Base-by-base conservation (phyloP, 2,797 vertebrate species). In the Alcedo atthis region DNA sequence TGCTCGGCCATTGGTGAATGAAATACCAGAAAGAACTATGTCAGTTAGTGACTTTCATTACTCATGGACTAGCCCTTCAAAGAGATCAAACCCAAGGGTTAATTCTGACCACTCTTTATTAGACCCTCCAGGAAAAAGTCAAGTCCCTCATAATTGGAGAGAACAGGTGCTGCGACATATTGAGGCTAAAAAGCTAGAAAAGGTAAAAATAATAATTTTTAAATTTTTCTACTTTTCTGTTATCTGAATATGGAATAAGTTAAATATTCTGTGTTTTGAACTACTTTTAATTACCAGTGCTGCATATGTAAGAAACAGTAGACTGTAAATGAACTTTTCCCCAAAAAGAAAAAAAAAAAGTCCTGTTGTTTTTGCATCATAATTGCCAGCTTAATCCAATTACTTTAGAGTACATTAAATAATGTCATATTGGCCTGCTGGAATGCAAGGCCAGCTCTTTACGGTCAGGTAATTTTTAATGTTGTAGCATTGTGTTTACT, bases 111-210 rank as follows among this genome's bases (percentile, higher is more conserved):
- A 99, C 94, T 99, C 98, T 1, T 96, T 99, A 16, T 94, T 99
- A 94, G 99, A 99, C 13, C 97, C 98, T 59, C 96, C 98, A 8
- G 98, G 97, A 88, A 97, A 98, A 62, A 98, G 97, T 75, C 98
- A 99, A 96, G 99, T 99, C 79, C 99, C 99, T 45, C 85, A 97
- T 15, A 99, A 99, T 95, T 99, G 99, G 99, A 98, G 99, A 93
- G 99, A 99, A 96, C 99, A 99, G 96, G 99, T 99, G 96, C 98
- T 99, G 97, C 98, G 99, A 93, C 99, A 99, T 96, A 99, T 99
- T 71, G 99, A 99, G 95, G 98, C 99, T 87, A 99, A 99, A 97
- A 99, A 99, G 93, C 97, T 99, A 97, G 99, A 99, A 97, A 99
- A 99, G 99, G 99, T 99, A 98, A 98, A 93, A 89, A 17, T 12